Evolutionary conservation across 2,888 invertebrate genomes (phyloP).

Genomic region (Melanchra persicariae): DNA sequence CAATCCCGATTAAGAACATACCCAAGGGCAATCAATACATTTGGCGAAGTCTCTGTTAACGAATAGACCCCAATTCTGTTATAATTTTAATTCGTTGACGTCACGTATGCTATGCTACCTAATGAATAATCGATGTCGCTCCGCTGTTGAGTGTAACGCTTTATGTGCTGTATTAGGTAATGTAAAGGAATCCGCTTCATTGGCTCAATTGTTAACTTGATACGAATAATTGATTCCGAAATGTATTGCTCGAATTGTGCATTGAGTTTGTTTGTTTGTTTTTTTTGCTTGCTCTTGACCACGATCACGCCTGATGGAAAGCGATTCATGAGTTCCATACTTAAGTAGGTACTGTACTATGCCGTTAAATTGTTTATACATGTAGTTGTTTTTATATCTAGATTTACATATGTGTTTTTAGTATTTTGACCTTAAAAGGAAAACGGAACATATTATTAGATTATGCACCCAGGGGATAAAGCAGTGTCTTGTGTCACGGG

Average conservation of each 20-base stretch:
- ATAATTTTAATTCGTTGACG: constrained; percentile 53
- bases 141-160: constrained; percentile 26
- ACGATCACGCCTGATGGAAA: too few species aligned
- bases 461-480: too few species aligned
- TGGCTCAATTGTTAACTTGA: constrained; percentile 39
- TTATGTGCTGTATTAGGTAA: constrained; percentile 19
- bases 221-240: constrained; percentile 39
- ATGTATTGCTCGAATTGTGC: constrained; percentile 20
- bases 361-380: neutral
- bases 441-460: too few species aligned
- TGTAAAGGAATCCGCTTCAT: constrained; percentile 44
- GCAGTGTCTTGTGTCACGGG: too few species aligned
- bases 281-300: too few species aligned
- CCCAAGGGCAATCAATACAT: constrained; percentile 24
- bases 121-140: constrained; percentile 48
- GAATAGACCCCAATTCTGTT: constrained; percentile 19
- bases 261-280: constrained; percentile 5
- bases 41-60: constrained; percentile 11
- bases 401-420: neutral
- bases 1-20: constrained; percentile 30
- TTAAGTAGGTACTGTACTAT: neutral
- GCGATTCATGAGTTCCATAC: too few species aligned
- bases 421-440: neutral
- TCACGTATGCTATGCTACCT: constrained; percentile 24
- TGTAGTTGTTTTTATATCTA: neutral